These are phyloP conservation scores for Prenolepis imparis DNA, from an alignment of 2,888 invertebrate genomes.

Conservation along the genomic window DNA sequence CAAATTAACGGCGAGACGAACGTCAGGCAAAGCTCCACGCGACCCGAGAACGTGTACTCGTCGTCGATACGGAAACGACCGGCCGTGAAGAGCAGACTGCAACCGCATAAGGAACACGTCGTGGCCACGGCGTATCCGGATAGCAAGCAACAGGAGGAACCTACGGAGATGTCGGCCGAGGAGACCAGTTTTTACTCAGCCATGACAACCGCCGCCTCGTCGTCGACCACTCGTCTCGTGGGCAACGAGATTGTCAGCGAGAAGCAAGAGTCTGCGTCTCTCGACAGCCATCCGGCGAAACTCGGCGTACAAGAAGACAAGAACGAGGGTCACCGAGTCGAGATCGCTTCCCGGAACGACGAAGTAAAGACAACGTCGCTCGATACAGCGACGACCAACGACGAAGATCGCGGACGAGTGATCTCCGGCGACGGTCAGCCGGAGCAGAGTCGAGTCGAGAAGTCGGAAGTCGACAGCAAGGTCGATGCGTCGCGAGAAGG, in stretches of 20 bases:
- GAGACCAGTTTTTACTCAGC: constrained; percentile 87
- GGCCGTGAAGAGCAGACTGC: constrained; percentile 72
- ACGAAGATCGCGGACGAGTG: neutral
- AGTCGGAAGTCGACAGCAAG: constrained; percentile 22
- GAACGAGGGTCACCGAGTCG: neutral
- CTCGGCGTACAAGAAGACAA: constrained; percentile 32
- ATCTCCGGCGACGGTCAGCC: neutral
- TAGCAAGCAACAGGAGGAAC: constrained; percentile 84
- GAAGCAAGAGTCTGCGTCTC: constrained; percentile 40
- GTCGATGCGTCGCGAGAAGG: neutral
- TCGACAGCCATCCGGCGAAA: constrained; percentile 15
- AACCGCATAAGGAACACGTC: constrained; percentile 67
- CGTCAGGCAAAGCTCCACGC: constrained; percentile 73
- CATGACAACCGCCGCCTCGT: constrained; percentile 82
- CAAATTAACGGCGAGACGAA: constrained; percentile 54
- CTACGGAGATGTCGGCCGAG: constrained; percentile 87
- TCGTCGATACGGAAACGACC: constrained; percentile 80
- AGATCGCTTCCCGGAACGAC: neutral
- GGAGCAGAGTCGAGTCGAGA: constrained; percentile 43
- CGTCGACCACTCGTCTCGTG: constrained; percentile 62
- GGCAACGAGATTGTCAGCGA: constrained; percentile 80
- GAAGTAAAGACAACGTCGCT: neutral
- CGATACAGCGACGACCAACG: neutral
- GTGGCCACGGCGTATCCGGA: constrained; percentile 51
- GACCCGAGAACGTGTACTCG: constrained; percentile 81